A percentile compares a stretch with the other conserved stretches of the same genome.
These are phyloP conservation scores for Myotis lucifugus DNA, from an alignment of 2,113 vertebrate species.

Conservation along the genomic window DNA sequence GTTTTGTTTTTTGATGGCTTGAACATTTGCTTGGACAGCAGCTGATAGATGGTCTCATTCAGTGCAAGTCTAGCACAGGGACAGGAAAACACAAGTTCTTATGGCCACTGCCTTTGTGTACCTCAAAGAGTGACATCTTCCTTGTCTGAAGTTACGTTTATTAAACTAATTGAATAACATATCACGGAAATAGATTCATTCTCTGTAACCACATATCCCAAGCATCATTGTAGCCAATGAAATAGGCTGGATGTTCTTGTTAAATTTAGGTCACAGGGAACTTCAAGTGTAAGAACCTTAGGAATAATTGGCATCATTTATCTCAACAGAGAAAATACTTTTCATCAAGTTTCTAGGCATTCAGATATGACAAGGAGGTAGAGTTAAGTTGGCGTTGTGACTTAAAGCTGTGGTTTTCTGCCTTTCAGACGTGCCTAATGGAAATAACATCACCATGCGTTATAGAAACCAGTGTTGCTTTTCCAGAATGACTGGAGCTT, in stretches of 20 bases:
- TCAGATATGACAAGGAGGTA: not conserved
- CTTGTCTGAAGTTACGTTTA: slow-evolving; percentile 26
- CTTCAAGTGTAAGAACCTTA: not conserved
- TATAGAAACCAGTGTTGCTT: slow-evolving; percentile 66
- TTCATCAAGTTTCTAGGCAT: not conserved
- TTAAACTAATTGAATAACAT: slow-evolving; percentile 56
- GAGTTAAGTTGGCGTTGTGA: slow-evolving; percentile 8
- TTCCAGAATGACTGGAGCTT: slow-evolving; percentile 52
- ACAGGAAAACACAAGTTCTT: slow-evolving; percentile 22
- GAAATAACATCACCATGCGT: slow-evolving; percentile 28
- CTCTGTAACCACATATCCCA: slow-evolving; percentile 32
- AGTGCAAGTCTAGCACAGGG: slow-evolving; percentile 34
- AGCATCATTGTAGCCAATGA: slow-evolving; percentile 29
- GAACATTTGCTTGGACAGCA: slow-evolving; percentile 6
- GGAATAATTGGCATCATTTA: not conserved
- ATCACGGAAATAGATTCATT: slow-evolving; percentile 69
- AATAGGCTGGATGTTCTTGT: slow-evolving; percentile 4
- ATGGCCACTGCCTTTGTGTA: slow-evolving; percentile 16
- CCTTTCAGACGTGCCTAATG: slow-evolving; percentile 54
- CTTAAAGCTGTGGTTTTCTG: slow-evolving; percentile 41
- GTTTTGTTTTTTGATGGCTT: slow-evolving; percentile 26
- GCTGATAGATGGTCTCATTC: slow-evolving; percentile 47
- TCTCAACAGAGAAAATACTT: accelerated
- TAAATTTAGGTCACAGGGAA: slow-evolving; percentile 36
- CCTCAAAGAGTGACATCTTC: slow-evolving; percentile 41